Conservation (phyloP, 2,113 vertebrate genomes). For the Chaenogobius annularis region DNA sequence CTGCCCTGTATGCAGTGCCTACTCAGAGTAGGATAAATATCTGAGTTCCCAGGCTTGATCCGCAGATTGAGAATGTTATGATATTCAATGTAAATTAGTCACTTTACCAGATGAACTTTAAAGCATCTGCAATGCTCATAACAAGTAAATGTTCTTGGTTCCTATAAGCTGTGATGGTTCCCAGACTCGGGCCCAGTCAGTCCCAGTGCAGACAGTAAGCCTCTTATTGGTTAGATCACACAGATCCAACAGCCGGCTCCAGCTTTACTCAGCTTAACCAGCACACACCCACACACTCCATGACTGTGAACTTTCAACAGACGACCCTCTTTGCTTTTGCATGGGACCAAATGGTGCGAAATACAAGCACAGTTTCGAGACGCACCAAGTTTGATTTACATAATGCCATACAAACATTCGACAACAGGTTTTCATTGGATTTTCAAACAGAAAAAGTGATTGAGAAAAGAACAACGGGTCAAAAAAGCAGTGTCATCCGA, state of each 20-base stretch:
- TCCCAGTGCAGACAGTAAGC: conserved; percentile 69
- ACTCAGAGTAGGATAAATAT: too few species aligned
- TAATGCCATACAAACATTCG: not conserved
- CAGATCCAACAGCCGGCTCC: conserved; percentile 58
- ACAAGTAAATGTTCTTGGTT: conserved; percentile 7
- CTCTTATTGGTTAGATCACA: conserved; percentile 72
- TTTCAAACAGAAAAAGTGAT: not conserved
- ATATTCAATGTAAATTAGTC: not conserved
- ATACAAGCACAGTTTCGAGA: conserved; percentile 3
- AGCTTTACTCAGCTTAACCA: conserved; percentile 61
- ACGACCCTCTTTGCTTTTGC: conserved; percentile 42
- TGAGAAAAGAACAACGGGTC: not conserved
- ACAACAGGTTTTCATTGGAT: not conserved
- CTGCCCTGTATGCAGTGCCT: too few species aligned
- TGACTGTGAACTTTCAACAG: conserved; percentile 30
- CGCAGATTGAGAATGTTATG: too few species aligned
- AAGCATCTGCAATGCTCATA: not conserved
- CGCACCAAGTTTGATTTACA: not conserved
- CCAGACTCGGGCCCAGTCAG: conserved; percentile 44
- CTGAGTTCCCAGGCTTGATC: too few species aligned
- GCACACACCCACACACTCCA: conserved; percentile 25
- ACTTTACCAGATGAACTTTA: not conserved
- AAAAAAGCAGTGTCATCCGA: not conserved
- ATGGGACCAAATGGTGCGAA: conserved; percentile 28
- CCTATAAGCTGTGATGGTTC: conserved; percentile 12